These are phyloP conservation scores for Sebastes fasciatus DNA, from an alignment of 2,113 vertebrate genomes.

Conservation along the genomic window DNA sequence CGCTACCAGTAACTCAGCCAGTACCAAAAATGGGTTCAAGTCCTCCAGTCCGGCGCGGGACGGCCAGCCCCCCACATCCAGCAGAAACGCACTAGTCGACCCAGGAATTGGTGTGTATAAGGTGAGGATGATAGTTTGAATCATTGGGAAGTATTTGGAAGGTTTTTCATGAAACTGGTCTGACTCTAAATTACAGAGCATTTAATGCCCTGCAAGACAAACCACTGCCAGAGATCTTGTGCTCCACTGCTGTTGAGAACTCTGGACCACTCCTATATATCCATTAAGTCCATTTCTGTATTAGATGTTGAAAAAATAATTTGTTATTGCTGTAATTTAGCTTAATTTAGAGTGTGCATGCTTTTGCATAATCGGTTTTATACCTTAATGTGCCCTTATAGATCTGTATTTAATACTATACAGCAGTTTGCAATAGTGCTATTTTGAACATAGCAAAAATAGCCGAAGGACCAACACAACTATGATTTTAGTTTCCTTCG, in stretches of 20 bases:
- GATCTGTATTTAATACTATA: conserved; percentile 7
- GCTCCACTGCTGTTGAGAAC: conserved; percentile 2
- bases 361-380: background rate
- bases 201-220: conserved; percentile 9
- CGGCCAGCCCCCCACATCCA: conserved; percentile 90
- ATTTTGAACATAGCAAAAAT: background rate
- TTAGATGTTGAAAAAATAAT: background rate
- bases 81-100: conserved; percentile 88
- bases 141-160: background rate
- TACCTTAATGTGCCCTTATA: background rate
- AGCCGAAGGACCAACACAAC: background rate
- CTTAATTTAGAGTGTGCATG: background rate
- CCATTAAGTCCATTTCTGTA: background rate
- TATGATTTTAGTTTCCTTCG: background rate
- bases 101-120: conserved; percentile 94
- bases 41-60: conserved; percentile 78
- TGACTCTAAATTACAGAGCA: background rate
- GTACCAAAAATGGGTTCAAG: conserved; percentile 89
- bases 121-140: conserved; percentile 80
- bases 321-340: background rate
- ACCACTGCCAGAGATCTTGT: background rate
- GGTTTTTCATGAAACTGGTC: conserved; percentile 6
- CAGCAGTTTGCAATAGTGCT: background rate
- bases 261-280: background rate
- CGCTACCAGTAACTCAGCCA: conserved; percentile 63